Evolutionary conservation across 2,797 vertebrate species (phyloP), one percentile per base, ranked within the genome.

Genomic region (Vipera ursinii): DNA sequence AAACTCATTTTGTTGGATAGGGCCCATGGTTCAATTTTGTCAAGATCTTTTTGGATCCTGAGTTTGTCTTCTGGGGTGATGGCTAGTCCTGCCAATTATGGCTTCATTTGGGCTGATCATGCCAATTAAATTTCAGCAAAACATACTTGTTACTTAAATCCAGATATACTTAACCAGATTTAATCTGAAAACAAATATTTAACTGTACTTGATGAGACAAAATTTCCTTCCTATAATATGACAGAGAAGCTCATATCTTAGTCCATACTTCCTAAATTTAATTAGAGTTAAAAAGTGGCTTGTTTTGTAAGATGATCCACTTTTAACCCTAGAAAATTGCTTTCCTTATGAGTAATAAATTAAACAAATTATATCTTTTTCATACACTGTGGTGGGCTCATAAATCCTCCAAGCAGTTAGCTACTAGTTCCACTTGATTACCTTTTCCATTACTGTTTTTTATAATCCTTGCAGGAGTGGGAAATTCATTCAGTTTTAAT

Each of bases 391-490:
- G 32, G 93, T 61, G 28, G 82, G 91, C 95, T 96, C 55, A 93
- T 96, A 96, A 98, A 97, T 95, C 95, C 94, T 53, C 87, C 0
- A 93, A 92, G 92, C 92, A 60, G 95, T 95, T 94, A 85, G 90
- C 89, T 91, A 93, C 87, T 92, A 91, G 95, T 97, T 97, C 97
- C 96, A 95, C 97, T 96, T 97, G 96, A 97, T 98, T 97, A 96
- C 95, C 94, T 97, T 97, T 96, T 96, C 92, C 94, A 96, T 97
- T 97, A 97, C 93, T 94, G 92, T 88, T 95, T 96, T 94, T 96
- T 95, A 86, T 96, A 96, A 92, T 96, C 93, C 92, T 91, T 90
- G 93, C 94, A 94, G 96, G 95, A 96, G 91, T 48, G 59, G 93
- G 91, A 86, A 96, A 93, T 95, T 95, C 95, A 92, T 97, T 96